phyloP scores from a whole-genome alignment of 2,888 invertebrate genomes.

The Ochlodes sylvanus region DNA sequence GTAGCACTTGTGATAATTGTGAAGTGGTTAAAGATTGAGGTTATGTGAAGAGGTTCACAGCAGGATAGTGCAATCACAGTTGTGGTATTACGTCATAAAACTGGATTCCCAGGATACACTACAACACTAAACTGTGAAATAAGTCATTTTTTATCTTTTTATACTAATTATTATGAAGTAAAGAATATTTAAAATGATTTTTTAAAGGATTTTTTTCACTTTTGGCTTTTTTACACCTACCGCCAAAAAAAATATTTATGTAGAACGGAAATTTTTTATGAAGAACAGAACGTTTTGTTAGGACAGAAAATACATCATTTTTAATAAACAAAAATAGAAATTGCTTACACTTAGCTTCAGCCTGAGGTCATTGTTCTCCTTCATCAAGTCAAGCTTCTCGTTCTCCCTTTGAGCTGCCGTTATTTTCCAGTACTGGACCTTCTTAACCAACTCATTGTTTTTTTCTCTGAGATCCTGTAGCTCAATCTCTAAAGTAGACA shows the following conservation, averaged over 20 bases:
- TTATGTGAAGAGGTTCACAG: too few species aligned
- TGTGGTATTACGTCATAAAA: too few species aligned
- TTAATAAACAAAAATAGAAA: neutral
- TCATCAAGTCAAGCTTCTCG: slow-evolving; percentile 72
- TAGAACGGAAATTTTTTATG: neutral
- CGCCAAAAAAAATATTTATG: too few species aligned
- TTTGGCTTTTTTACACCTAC: too few species aligned
- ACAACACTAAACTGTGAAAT: too few species aligned
- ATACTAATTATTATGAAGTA: neutral
- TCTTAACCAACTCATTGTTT: slow-evolving; percentile 73
- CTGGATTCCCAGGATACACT: too few species aligned
- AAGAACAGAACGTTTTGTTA: neutral
- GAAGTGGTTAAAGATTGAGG: too few species aligned
- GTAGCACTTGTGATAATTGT: too few species aligned
- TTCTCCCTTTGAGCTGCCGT: slow-evolving; percentile 68
- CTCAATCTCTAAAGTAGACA: slow-evolving; percentile 68
- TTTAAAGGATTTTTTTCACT: too few species aligned
- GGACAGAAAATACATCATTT: neutral
- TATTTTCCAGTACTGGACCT: slow-evolving; percentile 74
- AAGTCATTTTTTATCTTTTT: too few species aligned
- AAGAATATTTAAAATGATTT: neutral
- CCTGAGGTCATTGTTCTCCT: slow-evolving; percentile 72
- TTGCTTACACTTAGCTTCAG: slow-evolving; percentile 73
- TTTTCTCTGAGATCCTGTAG: slow-evolving; percentile 63
- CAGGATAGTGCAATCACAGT: too few species aligned